Base-by-base conservation (phyloP, 92 coral and sea anemone species). In the Meandrina meandrites region DNA sequence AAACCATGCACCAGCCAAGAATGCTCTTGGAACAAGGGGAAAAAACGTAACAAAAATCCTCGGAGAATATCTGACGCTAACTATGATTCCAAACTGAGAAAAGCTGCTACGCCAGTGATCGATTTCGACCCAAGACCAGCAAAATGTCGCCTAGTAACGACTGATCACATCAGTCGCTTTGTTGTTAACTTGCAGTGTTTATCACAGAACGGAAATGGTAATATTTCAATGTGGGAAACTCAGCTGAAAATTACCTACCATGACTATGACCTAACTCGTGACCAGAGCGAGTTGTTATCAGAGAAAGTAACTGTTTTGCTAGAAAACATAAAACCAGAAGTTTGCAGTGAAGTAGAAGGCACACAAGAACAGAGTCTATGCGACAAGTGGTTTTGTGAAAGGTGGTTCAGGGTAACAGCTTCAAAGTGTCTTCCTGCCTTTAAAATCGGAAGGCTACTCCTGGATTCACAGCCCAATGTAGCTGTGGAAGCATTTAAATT, bases 81-180 rank as follows among this genome's bases (percentile, higher is more conserved):
- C 78, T 83, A 88, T 30, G 76, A 34, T 10, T 75, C 88, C 53
- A 88, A 83, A 76, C 79, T 75, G 57, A 93, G 86, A 69, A 69
- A 81, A 89, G 81, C 76, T 62, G 45, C 54, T 31, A 17, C 78
- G 17, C 86, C 5, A 47, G 88, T 92, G 7, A 89, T 89, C 64
- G 86, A 92, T 35, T 92, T 89, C 70, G 93, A 92, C 73, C 95
- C 95, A 36, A 66, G 91, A 92, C 95, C 95, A 32, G 84, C 81
- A 35, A 71, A 88, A 40, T 85, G 50, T 57, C 80, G 90, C 74
- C 3, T 37, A 60, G 90, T 92, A 8, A 86, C 83, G 58, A 32
- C 53, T 50, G 48, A 80, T 7, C 87, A 79, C 73, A 66, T 91
- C 8, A 85, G 77, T 68, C 62, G 37, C 54, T 82, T 91, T 15